These are phyloP conservation scores for Saguinus imperator DNA, from an alignment of 2,113 vertebrate genomes.

Conservation along the genomic window DNA sequence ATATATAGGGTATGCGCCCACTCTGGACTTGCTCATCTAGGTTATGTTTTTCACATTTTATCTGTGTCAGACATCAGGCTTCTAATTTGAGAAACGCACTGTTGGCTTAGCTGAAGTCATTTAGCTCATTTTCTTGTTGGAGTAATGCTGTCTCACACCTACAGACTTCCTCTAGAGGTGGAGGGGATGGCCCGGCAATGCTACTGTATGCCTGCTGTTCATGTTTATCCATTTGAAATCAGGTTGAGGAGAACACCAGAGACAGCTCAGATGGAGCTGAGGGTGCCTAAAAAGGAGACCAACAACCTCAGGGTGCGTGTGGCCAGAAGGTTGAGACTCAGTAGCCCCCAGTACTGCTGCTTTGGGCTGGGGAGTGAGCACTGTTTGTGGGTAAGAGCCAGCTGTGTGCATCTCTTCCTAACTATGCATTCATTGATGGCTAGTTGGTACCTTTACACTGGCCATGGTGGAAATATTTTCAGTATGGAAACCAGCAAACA, in stretches of 20 bases:
- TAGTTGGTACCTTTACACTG: neutral
- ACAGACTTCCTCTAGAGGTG: neutral
- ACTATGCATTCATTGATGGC: neutral
- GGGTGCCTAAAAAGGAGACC: neutral
- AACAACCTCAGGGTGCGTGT: neutral
- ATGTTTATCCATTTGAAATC: neutral
- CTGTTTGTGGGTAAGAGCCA: neutral
- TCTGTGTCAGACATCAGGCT: neutral
- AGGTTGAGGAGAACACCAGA: neutral
- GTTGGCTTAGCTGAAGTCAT: neutral
- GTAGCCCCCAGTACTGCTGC: neutral
- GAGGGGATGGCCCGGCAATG: neutral
- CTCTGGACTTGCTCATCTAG: neutral
- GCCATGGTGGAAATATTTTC: conserved; percentile 1
- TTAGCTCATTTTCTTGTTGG: conserved; percentile 16
- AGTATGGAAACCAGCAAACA: neutral
- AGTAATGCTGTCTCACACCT: neutral
- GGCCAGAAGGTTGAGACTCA: neutral
- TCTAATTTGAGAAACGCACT: conserved; percentile 41
- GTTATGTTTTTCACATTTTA: neutral
- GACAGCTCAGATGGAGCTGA: neutral
- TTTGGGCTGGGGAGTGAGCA: neutral
- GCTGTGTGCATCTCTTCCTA: neutral
- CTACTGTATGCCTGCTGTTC: neutral
- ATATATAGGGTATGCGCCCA: neutral